These are phyloP conservation scores for Tortrix viridana DNA, from an alignment of 2,888 invertebrate species.

Conservation along the genomic window DNA sequence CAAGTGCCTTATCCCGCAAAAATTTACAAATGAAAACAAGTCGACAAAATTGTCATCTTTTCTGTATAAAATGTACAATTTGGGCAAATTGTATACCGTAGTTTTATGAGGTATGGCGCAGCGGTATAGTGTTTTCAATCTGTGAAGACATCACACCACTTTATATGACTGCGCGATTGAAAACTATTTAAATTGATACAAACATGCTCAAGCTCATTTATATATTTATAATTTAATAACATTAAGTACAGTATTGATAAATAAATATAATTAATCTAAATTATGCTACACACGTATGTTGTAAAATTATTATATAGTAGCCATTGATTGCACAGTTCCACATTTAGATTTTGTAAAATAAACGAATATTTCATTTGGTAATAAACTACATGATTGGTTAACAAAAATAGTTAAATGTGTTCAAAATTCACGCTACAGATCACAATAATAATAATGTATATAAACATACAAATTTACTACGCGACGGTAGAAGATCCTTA, in stretches of 20 bases:
- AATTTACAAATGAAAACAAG: too few species aligned
- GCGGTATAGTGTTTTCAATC: too few species aligned
- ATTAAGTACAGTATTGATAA: slow-evolving; percentile 71
- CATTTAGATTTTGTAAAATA: background rate
- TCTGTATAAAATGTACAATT: too few species aligned
- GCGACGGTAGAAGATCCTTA: background rate
- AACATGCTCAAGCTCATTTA: slow-evolving; percentile 60
- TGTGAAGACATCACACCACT: too few species aligned
- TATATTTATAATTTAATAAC: slow-evolving; percentile 65
- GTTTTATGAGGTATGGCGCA: too few species aligned
- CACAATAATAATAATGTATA: background rate
- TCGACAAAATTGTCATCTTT: too few species aligned
- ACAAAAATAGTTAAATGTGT: too few species aligned
- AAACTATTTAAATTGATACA: background rate
- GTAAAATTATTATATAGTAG: slow-evolving; percentile 29
- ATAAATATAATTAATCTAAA: slow-evolving; percentile 59
- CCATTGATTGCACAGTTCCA: slow-evolving; percentile 8
- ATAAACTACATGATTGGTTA: too few species aligned
- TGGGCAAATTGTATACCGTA: too few species aligned
- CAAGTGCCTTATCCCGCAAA: too few species aligned
- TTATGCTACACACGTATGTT: slow-evolving; percentile 37
- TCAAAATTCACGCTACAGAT: background rate
- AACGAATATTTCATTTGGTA: slow-evolving; percentile 5
- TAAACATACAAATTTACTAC: slow-evolving; percentile 4
- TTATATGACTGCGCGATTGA: too few species aligned